phyloP scores from a whole-genome alignment of 2,113 vertebrate species.

The Ceratotherium simum region DNA sequence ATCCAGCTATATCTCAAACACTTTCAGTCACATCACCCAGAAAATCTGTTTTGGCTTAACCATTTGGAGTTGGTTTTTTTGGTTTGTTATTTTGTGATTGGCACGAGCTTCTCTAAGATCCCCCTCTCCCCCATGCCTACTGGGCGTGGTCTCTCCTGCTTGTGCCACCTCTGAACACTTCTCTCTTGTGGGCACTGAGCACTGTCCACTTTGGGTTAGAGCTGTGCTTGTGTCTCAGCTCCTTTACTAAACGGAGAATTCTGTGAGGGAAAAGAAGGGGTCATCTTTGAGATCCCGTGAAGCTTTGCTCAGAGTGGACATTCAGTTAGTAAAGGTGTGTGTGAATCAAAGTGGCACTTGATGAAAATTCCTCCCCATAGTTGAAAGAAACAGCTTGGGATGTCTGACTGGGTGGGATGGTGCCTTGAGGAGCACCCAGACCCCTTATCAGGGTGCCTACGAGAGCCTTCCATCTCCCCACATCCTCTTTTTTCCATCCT shows the following conservation, averaged over 20 bases:
- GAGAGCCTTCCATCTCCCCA: not conserved
- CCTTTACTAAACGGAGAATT: not conserved
- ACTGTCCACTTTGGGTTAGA: too few relatives aligned
- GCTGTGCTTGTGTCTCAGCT: not conserved
- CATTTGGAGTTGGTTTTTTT: not conserved
- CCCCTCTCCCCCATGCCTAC: not conserved
- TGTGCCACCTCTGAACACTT: not conserved
- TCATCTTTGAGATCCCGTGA: not conserved
- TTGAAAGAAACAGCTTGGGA: not conserved
- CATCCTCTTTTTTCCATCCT: not conserved
- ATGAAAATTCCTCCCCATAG: not conserved
- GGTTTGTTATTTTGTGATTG: not conserved
- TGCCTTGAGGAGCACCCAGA: not conserved
- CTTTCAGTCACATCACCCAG: not conserved
- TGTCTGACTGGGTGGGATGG: not conserved
- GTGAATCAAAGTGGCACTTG: not conserved
- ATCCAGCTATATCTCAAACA: not conserved
- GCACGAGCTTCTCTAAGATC: not conserved
- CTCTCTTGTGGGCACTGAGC: not conserved
- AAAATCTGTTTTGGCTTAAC: not conserved
- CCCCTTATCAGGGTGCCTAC: fast-evolving
- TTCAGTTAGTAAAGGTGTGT: not conserved
- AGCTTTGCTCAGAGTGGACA: not conserved
- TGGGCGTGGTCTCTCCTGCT: not conserved
- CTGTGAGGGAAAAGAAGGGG: not conserved